A percentile compares a stretch with the other conserved stretches of the same genome.
phyloP scores from a whole-genome alignment of 1,140 invertebrate species.

The Lordiphosa clarofinis region DNA sequence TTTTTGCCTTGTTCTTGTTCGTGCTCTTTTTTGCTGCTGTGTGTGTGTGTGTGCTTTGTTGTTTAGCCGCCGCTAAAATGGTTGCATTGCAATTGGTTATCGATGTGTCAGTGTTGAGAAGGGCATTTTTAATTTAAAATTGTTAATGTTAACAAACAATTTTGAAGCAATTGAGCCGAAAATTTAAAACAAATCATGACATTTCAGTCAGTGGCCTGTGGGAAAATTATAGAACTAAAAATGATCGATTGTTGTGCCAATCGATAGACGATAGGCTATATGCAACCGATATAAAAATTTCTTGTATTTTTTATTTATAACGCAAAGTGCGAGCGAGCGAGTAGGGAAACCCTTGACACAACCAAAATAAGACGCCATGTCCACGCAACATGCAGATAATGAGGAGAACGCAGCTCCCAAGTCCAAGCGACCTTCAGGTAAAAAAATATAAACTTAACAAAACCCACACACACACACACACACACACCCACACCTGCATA shows the following conservation, averaged over 20 bases:
- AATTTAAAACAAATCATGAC: no score
- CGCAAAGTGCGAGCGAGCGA: no score
- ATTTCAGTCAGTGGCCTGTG: no score
- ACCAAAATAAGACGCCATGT: constrained; percentile 34
- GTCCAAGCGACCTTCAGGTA: constrained; percentile 73
- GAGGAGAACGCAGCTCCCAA: constrained; percentile 55
- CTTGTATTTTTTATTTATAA: no score
- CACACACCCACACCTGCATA: constrained; percentile 9
- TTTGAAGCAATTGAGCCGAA: no score
- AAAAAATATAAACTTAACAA: constrained; percentile 27
- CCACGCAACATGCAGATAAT: constrained; percentile 49
- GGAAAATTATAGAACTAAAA: no score
- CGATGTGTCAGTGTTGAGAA: background rate
- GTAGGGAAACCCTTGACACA: background rate
- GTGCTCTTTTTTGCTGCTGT: constrained; percentile 8
- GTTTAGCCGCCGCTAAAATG: constrained; percentile 16
- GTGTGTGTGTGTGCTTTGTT: constrained; percentile 41
- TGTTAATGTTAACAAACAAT: no score
- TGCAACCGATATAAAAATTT: no score
- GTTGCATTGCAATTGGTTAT: background rate
- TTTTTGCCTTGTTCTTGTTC: no score
- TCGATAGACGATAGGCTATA: background rate
- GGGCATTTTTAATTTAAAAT: no score
- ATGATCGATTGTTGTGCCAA: background rate
- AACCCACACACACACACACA: constrained; percentile 8